Percentiles rank a stretch among this genome's conserved stretches.
Conservation (phyloP, 2,113 vertebrate species). For the Phalacrocorax pelagicus region DNA sequence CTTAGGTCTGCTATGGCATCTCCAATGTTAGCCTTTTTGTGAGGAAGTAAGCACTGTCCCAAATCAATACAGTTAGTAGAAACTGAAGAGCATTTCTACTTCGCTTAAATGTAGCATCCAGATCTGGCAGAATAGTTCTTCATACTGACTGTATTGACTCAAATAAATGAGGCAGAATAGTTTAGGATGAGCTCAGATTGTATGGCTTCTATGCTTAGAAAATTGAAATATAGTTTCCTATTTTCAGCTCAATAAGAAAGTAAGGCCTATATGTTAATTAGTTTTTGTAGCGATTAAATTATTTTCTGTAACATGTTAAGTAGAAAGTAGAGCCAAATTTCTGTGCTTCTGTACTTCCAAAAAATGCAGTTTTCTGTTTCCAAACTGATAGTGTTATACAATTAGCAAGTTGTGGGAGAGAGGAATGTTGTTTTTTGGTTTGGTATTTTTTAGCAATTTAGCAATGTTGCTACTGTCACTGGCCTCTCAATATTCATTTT, state of each 20-base stretch:
- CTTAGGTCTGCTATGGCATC: not conserved
- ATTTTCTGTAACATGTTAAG: not conserved
- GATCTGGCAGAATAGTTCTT: not conserved
- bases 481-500: not conserved
- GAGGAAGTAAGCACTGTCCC: not conserved
- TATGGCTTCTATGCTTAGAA: not conserved
- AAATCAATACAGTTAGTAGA: not conserved
- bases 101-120: not conserved
- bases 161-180: not conserved
- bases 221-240: not conserved
- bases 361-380: not conserved
- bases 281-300: not conserved
- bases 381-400: not conserved
- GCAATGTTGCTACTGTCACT: not conserved
- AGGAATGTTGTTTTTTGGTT: accelerated
- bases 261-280: not conserved
- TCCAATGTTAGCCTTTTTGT: not conserved
- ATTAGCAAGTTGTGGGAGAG: accelerated
- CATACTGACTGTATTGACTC: not conserved
- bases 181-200: not conserved
- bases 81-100: not conserved
- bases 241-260: not conserved
- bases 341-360: not conserved
- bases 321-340: not conserved
- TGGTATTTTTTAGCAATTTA: not conserved